phyloP scores from a whole-genome alignment of 2,888 invertebrate genomes.

The Helicoverpa assulta region DNA sequence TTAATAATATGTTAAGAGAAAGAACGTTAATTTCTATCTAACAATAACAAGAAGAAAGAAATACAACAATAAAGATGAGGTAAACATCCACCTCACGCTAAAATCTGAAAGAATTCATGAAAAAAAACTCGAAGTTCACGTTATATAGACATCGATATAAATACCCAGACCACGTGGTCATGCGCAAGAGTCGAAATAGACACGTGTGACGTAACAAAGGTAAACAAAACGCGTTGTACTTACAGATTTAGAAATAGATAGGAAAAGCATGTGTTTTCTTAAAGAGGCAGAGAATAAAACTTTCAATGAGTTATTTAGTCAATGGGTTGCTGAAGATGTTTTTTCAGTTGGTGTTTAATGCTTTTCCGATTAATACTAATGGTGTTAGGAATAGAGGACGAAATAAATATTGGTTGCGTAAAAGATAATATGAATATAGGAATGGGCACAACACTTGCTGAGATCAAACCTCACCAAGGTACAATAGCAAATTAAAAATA shows the following conservation, averaged over 20 bases:
- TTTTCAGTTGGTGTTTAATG: slow-evolving; percentile 30
- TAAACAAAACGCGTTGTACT: slow-evolving; percentile 57
- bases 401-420: background rate
- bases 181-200: slow-evolving; percentile 56
- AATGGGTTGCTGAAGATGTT: slow-evolving; percentile 27
- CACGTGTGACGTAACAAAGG: slow-evolving; percentile 48
- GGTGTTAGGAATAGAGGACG: background rate
- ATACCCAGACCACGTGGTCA: slow-evolving; percentile 58
- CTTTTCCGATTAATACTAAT: slow-evolving; percentile 3
- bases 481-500: no score
- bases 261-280: slow-evolving; percentile 34
- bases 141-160: slow-evolving; percentile 56
- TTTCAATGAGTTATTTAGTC: slow-evolving; percentile 22
- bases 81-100: slow-evolving; percentile 15
- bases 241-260: slow-evolving; percentile 37
- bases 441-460: no score
- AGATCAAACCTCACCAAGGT: no score
- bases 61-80: background rate
- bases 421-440: background rate
- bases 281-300: slow-evolving; percentile 27
- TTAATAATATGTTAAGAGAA: background rate
- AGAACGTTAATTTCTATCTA: background rate
- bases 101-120: slow-evolving; percentile 24
- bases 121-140: slow-evolving; percentile 48
- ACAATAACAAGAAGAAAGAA: background rate